A percentile compares a stretch with the other conserved stretches of the same genome.
These are phyloP conservation scores for Clavelina lepadiformis DNA, from an alignment of 23 tunicate species.

Conservation along the genomic window DNA sequence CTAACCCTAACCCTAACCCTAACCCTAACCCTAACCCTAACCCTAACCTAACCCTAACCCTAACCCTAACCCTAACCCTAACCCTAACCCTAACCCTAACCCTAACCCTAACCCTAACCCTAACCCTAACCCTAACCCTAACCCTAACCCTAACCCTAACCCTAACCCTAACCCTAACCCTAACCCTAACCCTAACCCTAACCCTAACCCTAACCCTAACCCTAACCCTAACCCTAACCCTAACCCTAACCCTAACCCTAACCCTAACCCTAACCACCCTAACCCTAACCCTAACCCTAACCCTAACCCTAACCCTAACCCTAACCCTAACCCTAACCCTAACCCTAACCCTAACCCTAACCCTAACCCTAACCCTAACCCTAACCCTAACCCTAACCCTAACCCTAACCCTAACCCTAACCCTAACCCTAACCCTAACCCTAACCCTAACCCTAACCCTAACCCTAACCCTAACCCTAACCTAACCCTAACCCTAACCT, in stretches of 20 bases:
- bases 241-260: slow-evolving; percentile 63
- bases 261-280: slow-evolving; percentile 59
- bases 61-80: slow-evolving; percentile 53
- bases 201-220: slow-evolving; percentile 88
- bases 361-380: slow-evolving; percentile 79
- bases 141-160: slow-evolving; percentile 50
- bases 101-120: slow-evolving; percentile 67
- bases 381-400: slow-evolving; percentile 42
- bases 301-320: slow-evolving; percentile 67
- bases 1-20: slow-evolving; percentile 65
- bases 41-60: slow-evolving; percentile 56
- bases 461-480: slow-evolving; percentile 63
- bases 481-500: slow-evolving; percentile 67
- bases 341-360: slow-evolving; percentile 59
- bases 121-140: slow-evolving; percentile 57
- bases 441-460: slow-evolving; percentile 55
- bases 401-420: slow-evolving; percentile 71
- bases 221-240: slow-evolving; percentile 86
- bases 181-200: slow-evolving; percentile 68
- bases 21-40: slow-evolving; percentile 65
- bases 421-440: slow-evolving; percentile 78
- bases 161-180: slow-evolving; percentile 68
- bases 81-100: slow-evolving; percentile 64
- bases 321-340: slow-evolving; percentile 55
- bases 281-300: slow-evolving; percentile 68